Percentiles rank a stretch among this genome's conserved stretches.
Evolutionary conservation across 1,140 invertebrate genomes (phyloP).

Genomic region (Parapsyche elsis): DNA sequence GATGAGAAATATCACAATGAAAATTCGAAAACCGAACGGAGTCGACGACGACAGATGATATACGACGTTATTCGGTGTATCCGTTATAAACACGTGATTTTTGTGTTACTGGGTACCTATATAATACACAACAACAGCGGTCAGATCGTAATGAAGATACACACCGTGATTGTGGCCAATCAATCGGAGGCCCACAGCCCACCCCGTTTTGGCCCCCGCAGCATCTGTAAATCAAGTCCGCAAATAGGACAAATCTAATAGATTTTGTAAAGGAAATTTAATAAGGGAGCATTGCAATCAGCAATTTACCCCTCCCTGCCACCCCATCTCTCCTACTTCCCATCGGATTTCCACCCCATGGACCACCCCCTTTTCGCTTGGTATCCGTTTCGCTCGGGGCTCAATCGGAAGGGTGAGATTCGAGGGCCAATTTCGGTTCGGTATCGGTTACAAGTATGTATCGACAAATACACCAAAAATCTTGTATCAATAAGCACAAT

Average conservation of each 20-base stretch:
- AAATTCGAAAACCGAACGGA: no score
- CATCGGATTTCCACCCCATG: background rate
- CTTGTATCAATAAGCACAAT: no score
- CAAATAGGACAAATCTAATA: slow-evolving; percentile 45
- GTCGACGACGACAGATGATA: no score
- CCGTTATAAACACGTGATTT: no score
- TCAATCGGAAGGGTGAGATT: background rate
- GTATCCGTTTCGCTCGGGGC: background rate
- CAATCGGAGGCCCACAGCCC: background rate
- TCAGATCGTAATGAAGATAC: slow-evolving; percentile 22
- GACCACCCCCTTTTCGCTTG: background rate
- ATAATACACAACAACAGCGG: background rate
- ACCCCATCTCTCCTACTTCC: no score
- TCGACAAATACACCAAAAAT: no score
- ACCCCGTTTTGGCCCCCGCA: no score
- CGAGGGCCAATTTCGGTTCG: background rate
- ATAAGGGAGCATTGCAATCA: slow-evolving; percentile 46
- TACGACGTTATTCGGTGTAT: no score
- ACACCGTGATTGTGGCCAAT: slow-evolving; percentile 29
- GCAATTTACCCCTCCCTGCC: slow-evolving; percentile 9
- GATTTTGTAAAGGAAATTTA: slow-evolving; percentile 47
- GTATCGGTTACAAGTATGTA: background rate
- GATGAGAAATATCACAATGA: no score
- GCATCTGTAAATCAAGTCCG: slow-evolving; percentile 45
- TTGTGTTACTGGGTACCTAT: no score